These are phyloP conservation scores for Melanophora roralis DNA, from an alignment of 2,888 invertebrate species.

Conservation along the genomic window DNA sequence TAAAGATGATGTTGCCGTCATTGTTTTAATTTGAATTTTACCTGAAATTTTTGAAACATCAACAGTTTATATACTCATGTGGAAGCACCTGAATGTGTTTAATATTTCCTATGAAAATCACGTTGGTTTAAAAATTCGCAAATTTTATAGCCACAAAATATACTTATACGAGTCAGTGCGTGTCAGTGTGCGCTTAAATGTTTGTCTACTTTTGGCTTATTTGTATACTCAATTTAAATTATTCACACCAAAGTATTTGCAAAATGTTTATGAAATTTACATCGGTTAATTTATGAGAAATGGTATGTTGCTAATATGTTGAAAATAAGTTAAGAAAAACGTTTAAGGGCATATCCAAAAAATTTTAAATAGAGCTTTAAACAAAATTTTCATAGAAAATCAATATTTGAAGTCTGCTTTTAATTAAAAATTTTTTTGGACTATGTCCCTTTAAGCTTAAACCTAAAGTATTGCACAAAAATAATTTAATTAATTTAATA, in stretches of 20 bases:
- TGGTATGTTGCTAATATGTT: conserved; percentile 13
- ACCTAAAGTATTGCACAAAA: no score
- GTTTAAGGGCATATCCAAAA: not conserved
- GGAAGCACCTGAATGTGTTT: no score
- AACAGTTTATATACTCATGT: not conserved
- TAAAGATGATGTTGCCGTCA: conserved; percentile 15
- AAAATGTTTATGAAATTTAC: conserved; percentile 49
- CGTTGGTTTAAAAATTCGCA: no score
- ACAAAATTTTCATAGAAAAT: no score
- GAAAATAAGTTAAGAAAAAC: not conserved
- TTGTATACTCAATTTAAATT: conserved; percentile 50
- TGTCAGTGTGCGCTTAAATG: not conserved
- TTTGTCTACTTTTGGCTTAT: conserved; percentile 1
- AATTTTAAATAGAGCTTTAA: not conserved
- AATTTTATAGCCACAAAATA: no score
- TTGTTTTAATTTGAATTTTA: conserved; percentile 5
- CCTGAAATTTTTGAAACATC: not conserved
- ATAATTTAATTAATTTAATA: no score
- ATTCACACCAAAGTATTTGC: conserved; percentile 39
- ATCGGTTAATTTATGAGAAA: conserved; percentile 30
- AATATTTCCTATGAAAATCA: no score
- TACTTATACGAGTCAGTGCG: no score
- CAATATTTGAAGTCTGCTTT: no score
- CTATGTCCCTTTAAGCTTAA: no score
- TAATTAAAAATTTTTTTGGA: no score